phyloP scores from a whole-genome alignment of 30 jellyfish, hydroid and myxozoan species.

The Chironex yamaguchii region DNA sequence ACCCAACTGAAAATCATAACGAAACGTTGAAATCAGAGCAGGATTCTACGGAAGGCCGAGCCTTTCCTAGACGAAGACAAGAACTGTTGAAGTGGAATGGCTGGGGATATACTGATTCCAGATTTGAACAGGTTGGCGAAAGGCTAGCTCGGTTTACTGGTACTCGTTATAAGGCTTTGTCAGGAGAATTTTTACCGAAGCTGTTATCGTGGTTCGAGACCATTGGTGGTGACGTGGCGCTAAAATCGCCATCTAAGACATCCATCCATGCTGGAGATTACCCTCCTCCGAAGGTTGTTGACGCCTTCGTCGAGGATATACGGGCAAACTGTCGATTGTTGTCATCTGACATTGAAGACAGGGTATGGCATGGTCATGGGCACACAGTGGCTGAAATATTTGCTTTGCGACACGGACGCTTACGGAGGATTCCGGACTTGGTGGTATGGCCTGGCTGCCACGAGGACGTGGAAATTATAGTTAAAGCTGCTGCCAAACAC shows the following conservation, averaged over 20 bases:
- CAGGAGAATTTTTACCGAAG: slow-evolving; percentile 86
- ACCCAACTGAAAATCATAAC: too few species aligned
- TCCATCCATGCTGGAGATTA: slow-evolving; percentile 66
- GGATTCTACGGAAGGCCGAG: too few species aligned
- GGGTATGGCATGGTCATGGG: slow-evolving; percentile 97
- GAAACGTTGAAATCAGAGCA: too few species aligned
- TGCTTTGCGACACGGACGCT: slow-evolving; percentile 81
- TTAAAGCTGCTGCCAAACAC: slow-evolving; percentile 65
- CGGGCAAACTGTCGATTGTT: slow-evolving; percentile 19
- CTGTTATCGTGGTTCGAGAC: slow-evolving; percentile 91
- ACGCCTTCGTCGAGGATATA: slow-evolving; percentile 59
- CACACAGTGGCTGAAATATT: slow-evolving; percentile 91
- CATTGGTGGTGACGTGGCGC: slow-evolving; percentile 81
- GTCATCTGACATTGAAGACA: slow-evolving; percentile 81
- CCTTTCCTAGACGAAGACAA: slow-evolving; percentile 90
- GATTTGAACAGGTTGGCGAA: slow-evolving; percentile 59
- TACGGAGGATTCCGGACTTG: slow-evolving; percentile 84
- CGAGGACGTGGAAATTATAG: slow-evolving; percentile 86
- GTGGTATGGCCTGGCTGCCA: slow-evolving; percentile 95
- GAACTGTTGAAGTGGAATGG: slow-evolving; percentile 91
- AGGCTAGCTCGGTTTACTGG: slow-evolving; percentile 81
- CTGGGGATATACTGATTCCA: slow-evolving; percentile 94
- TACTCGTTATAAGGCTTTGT: slow-evolving; percentile 79
- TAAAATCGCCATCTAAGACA: slow-evolving; percentile 73
- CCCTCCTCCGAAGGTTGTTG: slow-evolving; percentile 64